phyloP scores from a whole-genome alignment of 2,797 vertebrate genomes.

The Salmo trutta region DNA sequence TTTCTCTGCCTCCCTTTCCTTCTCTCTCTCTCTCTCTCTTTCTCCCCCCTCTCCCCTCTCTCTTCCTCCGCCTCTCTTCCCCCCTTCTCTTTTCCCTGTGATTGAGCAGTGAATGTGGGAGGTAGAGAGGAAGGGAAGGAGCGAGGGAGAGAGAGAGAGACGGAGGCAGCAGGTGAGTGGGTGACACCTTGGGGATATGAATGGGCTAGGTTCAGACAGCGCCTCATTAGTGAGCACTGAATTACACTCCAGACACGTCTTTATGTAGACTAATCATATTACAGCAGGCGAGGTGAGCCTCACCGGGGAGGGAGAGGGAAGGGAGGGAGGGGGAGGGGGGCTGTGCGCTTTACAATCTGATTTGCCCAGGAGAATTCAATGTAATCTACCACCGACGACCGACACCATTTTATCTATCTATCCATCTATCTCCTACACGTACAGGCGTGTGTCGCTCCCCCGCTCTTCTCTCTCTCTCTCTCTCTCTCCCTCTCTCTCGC shows the following conservation, averaged over 20 bases:
- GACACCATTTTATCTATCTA: constrained; percentile 83
- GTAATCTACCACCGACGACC: constrained; percentile 82
- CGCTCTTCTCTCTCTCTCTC: constrained; percentile 15
- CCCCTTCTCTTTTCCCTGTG: background rate
- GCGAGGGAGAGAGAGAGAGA: background rate
- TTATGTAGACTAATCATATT: constrained; percentile 88
- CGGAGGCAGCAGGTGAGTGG: constrained; percentile 50
- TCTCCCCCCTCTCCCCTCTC: background rate
- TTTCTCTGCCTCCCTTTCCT: background rate
- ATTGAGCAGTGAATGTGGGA: background rate
- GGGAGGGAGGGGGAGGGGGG: constrained; percentile 26
- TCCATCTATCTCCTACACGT: constrained; percentile 36
- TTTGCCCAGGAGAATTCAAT: constrained; percentile 83
- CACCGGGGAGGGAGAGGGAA: constrained; percentile 48
- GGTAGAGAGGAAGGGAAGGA: background rate
- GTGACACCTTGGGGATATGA: constrained; percentile 71
- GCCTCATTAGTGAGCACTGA: constrained; percentile 87
- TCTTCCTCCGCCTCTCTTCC: background rate
- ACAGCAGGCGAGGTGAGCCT: constrained; percentile 74
- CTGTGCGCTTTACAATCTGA: constrained; percentile 81
- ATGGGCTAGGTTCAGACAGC: constrained; percentile 79
- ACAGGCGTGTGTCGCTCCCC: background rate
- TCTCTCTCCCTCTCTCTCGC: constrained; percentile 30
- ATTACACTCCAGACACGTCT: constrained; percentile 87
- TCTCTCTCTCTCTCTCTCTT: background rate